Base-by-base conservation (phyloP, 2,113 vertebrate genomes). In the Erinaceus europaeus region DNA sequence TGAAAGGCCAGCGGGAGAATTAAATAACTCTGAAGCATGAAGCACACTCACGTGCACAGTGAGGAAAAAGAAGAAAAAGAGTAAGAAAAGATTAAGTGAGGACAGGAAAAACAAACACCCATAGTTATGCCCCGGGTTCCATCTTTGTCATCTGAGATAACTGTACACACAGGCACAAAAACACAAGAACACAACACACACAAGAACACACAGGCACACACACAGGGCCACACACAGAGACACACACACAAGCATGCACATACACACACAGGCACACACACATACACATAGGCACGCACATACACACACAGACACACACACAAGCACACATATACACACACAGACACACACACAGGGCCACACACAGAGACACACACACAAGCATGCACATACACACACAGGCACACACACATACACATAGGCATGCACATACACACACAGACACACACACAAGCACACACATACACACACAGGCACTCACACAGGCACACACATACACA, bases 41-140 rank as follows among this genome's bases (percentile, higher is more conserved):
- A n/a, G n/a, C n/a, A n/a, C n/a, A n/a, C n/a, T n/a, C n/a, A n/a
- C n/a, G n/a, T 4, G 32, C 20, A 75, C 59, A 48, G 44, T 7
- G 78, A 79, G 69, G 74, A 48, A 85, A 71, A 61, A 13, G 78
- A 79, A 74, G 74, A 48, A 85, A 71, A 61, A 13, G 78, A 75
- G 64, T 18, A 34, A 80, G 32, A 7, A 84, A 83, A 91, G 21
- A 50, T 64, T 36, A 90, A 57, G 32, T 93, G 40, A 84, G 7
- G 73, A 29, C 84, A 23, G 83, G 0, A 48, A 61, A 84, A 76
- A 2, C 15, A 85, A 91, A 46, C 68, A 7, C 3, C 25, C 52
- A 84, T 15, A 42, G 29, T 13, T 48, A 50, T 5, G 81, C 91
- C 84, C 79, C n/a, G 2, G 0, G 62, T 90, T 53, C 82, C 84